Evolutionary conservation across 2,113 vertebrate species (phyloP), one percentile per base, ranked within the genome.

Genomic region (Bufo gargarizans): DNA sequence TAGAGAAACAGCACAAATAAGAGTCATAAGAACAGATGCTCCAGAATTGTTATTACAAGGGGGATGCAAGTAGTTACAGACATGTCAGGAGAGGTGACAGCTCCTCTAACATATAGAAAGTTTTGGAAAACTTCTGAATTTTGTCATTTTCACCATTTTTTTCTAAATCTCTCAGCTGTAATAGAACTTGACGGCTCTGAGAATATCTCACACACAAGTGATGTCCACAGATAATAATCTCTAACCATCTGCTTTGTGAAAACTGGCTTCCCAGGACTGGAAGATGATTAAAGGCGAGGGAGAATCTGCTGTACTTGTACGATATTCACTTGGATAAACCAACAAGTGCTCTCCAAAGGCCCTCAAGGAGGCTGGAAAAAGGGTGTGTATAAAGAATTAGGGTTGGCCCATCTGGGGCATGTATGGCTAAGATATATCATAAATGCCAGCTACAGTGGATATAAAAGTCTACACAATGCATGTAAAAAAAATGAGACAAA

Each of bases 141-240:
- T 7, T 53, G 14, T 67, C 63, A 67, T 22, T 67, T 67, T 22
- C 63, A 67, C 4, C 3, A 6, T 14, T 86, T 12, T 63, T 63
- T 50, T 77, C 45, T 86, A 78, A 71, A 53, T 87, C 86, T 76
- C 56, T 82, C 12, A 13, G 56, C 78, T 80, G 59, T 16, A 9
- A 5, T 53, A 80, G 77, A 69, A 71, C 63, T 71, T 4, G 33
- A 17, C 63, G 47, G 22, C 79, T 80, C 77, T 81, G 65, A 87
- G 63, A 65, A 86, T 59, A 87, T 81, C 86, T 87, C 78, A 58
- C 61, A 79, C 45, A 74, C 43, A 55, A 74, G 61, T 82, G 78
- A 74, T 88, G 78, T 74, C 86, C 86, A 43, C 67, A 74, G 77
- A 82, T 81, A 80, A 81, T 59, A 59, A 74, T 74, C 78, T 88